Evolutionary conservation across 2,113 vertebrate genomes (phyloP), one percentile per base, ranked within the genome.

Genomic region (Lonchura striata): DNA sequence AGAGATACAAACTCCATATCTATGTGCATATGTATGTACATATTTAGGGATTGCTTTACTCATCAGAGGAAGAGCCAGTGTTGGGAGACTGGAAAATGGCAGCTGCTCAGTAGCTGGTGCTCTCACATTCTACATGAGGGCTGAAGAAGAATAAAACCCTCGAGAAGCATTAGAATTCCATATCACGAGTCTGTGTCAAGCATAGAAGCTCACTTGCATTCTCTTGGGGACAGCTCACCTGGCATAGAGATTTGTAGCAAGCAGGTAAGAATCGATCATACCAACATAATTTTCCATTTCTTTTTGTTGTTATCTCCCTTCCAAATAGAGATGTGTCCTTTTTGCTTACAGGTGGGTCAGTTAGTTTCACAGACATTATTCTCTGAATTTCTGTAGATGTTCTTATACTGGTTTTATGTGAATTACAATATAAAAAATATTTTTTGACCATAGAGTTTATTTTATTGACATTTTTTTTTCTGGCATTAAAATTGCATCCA

Each of bases 11-110:
- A 72, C 47, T 57, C 65, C 5, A 13, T 79, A 65, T 53, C 31
- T 89, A 12, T 92, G 52, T 78, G 50, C 6, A 16, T 88, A 80
- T 69, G 31, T 76, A 85, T 54, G 42, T 33, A 91, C 61, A 15
- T 85, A 53, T 89, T 61, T 82, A 93, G 65, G 52, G 71, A 59
- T 87, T 84, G 63, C 81, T 95, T 96, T 42, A 76, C 14, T 65
- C 27, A 25, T n/a, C 66, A n/a, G 50, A 83, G 56, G 90, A 93
- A 69, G 39, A 96, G 14, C 24, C 69, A 81, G 31, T 59, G 5
- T 56, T 88, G 56, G 16, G n/a, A 92, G 39, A n/a, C 20, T 86
- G 65, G 50, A 91, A 68, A 13, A 35, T 15, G 57, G 61, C 69
- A 97, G 31, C 59, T 92, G 71, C 65, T 79, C 70, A 57, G 59